These are phyloP conservation scores for Rhodinocichla rosea DNA, from an alignment of 2,113 vertebrate species.

Conservation along the genomic window DNA sequence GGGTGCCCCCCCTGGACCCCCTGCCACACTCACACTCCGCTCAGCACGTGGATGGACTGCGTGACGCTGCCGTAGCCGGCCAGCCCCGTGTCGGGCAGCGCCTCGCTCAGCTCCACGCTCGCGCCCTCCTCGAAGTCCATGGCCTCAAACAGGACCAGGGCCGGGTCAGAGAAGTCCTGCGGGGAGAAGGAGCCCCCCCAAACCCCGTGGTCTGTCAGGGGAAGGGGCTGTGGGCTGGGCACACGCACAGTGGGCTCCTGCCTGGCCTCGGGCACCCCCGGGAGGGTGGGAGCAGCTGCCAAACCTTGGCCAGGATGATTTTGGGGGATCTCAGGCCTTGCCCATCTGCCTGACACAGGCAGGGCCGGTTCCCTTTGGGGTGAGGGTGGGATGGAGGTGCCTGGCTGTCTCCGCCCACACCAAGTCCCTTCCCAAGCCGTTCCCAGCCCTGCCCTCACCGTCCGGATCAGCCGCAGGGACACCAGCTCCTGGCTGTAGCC, in stretches of 20 bases:
- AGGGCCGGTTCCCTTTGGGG: neutral
- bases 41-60: slow-evolving; percentile 86
- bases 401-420: neutral
- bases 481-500: slow-evolving; percentile 80
- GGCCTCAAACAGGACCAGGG: slow-evolving; percentile 82
- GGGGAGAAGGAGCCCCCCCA: neutral
- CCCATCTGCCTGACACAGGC: rapidly evolving
- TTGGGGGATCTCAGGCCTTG: neutral
- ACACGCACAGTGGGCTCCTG: rapidly evolving
- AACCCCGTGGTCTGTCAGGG: neutral
- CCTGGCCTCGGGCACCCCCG: neutral
- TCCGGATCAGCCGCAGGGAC: slow-evolving; percentile 85
- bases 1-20: rapidly evolving
- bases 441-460: slow-evolving; percentile 74
- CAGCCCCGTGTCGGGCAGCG: slow-evolving; percentile 82
- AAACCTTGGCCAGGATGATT: neutral
- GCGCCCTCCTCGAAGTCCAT: slow-evolving; percentile 78
- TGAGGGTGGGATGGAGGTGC: neutral
- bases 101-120: slow-evolving; percentile 83
- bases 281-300: neutral
- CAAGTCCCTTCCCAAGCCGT: rapidly evolving
- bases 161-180: slow-evolving; percentile 85
- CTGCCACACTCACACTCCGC: slow-evolving; percentile 82
- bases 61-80: slow-evolving; percentile 73
- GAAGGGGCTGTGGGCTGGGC: rapidly evolving